These are phyloP conservation scores for Aromia moschata DNA, from an alignment of 2,888 invertebrate genomes.

Conservation along the genomic window DNA sequence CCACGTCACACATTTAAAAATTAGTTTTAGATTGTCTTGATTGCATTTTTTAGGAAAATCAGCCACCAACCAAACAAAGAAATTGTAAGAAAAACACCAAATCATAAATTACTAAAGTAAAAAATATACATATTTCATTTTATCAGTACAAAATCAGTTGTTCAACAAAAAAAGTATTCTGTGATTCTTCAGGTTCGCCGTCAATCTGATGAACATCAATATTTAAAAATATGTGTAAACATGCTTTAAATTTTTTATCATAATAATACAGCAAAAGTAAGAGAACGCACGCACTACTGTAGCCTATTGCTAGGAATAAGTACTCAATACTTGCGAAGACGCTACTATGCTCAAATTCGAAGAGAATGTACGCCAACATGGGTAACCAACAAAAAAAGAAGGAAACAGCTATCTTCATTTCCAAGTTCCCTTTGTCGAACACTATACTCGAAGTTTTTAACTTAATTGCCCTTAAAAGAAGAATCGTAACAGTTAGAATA, in stretches of 20 bases:
- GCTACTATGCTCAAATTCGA: not conserved
- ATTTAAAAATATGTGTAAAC: not conserved
- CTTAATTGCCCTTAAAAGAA: slow-evolving; percentile 1
- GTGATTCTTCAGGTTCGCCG: no score
- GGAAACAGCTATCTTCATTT: slow-evolving; percentile 5
- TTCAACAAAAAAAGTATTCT: no score
- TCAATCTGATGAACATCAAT: no score
- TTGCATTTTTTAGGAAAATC: no score
- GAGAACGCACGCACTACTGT: slow-evolving; percentile 4
- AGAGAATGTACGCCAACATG: not conserved
- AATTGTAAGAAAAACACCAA: no score
- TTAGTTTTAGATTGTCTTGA: no score
- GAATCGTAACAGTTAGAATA: not conserved
- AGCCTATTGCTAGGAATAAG: not conserved
- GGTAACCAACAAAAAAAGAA: slow-evolving; percentile 11
- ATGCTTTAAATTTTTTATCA: slow-evolving; percentile 2
- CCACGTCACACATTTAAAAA: no score
- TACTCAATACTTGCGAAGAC: not conserved
- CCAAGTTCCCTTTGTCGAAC: slow-evolving; percentile 10
- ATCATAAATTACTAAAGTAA: no score
- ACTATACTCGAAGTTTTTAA: slow-evolving; percentile 1
- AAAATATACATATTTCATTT: no score
- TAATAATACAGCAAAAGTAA: slow-evolving; percentile 3
- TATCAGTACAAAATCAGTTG: no score
- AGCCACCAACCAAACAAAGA: no score